These are phyloP conservation scores for Loris lydekkerianus DNA, from an alignment of 2,797 vertebrate genomes.

Conservation along the genomic window DNA sequence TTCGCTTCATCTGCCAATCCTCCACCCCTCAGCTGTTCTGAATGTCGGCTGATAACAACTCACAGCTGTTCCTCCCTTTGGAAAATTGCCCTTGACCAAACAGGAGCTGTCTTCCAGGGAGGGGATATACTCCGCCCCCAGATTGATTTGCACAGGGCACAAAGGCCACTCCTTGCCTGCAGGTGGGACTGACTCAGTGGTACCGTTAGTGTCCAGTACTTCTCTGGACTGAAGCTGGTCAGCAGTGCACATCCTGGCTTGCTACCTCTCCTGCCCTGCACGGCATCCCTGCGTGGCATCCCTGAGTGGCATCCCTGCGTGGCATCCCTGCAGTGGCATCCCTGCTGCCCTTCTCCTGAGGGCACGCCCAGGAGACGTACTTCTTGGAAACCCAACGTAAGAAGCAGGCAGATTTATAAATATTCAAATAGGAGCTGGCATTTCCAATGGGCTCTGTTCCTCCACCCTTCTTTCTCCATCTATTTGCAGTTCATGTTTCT, in stretches of 20 bases:
- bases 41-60: neutral
- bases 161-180: neutral
- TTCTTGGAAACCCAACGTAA: neutral
- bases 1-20: neutral
- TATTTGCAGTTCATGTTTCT: slow-evolving; percentile 3
- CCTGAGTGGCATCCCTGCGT: no score
- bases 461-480: neutral
- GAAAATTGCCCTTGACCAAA: neutral
- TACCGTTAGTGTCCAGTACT: neutral
- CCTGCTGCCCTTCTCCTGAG: neutral
- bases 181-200: neutral
- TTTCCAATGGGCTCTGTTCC: neutral
- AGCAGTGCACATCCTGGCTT: neutral
- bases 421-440: neutral
- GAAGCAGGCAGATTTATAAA: neutral
- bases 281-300: no score
- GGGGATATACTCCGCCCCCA: neutral
- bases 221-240: neutral
- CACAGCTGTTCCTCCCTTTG: neutral
- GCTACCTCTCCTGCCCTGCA: neutral
- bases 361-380: neutral
- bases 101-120: neutral
- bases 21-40: neutral
- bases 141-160: neutral
- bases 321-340: no score